Conservation (phyloP, 37 sponge, comb jelly and placozoan species). For the Dysidea cf. avara region DNA sequence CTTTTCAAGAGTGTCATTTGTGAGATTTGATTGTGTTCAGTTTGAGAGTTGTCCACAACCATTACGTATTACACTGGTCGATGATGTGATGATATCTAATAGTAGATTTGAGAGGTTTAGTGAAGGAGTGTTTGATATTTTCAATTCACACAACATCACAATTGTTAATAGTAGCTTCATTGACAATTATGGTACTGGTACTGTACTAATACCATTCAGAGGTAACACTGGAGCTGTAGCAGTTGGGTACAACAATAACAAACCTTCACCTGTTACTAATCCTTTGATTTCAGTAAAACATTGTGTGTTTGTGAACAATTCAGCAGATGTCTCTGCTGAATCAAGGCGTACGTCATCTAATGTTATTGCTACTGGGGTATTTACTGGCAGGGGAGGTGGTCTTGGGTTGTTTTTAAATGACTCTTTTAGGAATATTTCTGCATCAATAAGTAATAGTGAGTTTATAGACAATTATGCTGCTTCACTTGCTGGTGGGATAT, state of each 20-base stretch:
- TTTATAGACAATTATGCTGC: constrained; percentile 45
- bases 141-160: constrained; percentile 17
- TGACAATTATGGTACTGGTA: constrained; percentile 52
- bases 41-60: constrained; percentile 31
- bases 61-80: constrained; percentile 28
- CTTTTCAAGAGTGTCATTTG: neutral
- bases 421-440: neutral
- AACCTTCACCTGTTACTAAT: too few relatives aligned
- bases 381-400: constrained; percentile 61
- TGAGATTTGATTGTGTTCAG: constrained; percentile 3
- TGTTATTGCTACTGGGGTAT: neutral
- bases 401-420: constrained; percentile 30
- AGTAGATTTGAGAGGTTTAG: constrained; percentile 56
- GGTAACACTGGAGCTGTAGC: constrained; percentile 54
- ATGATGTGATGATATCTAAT: constrained; percentile 31
- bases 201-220: constrained; percentile 4
- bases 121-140: constrained; percentile 56
- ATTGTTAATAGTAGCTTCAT: constrained; percentile 13
- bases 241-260: constrained; percentile 51
- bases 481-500: constrained; percentile 42
- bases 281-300: too few relatives aligned
- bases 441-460: neutral
- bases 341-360: neutral
- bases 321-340: neutral
- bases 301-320: neutral